A percentile compares a stretch with the other conserved stretches of the same genome.
phyloP scores from a whole-genome alignment of 2,888 invertebrate species.

The Callinectes sapidus region DNA sequence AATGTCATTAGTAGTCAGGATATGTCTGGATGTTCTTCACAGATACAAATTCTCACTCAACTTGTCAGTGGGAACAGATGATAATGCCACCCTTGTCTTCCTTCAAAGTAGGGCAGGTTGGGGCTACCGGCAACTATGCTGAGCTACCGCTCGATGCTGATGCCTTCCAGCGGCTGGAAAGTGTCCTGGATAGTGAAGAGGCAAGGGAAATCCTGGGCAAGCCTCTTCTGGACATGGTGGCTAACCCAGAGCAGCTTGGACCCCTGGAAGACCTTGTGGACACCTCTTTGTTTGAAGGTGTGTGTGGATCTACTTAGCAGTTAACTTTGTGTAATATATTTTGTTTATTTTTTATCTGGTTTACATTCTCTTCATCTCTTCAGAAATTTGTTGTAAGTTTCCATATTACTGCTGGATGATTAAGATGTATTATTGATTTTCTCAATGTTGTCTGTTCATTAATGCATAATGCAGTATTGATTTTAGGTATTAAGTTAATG shows the following conservation, averaged over 20 bases:
- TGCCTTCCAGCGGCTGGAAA: constrained; percentile 67
- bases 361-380: not conserved
- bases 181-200: constrained; percentile 70
- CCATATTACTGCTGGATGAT: no score
- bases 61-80: not conserved
- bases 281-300: constrained; percentile 61
- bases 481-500: no score
- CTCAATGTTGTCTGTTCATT: not conserved
- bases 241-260: constrained; percentile 50
- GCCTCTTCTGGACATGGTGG: constrained; percentile 70
- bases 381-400: no score
- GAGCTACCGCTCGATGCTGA: constrained; percentile 69
- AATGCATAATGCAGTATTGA: no score
- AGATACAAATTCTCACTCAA: not conserved
- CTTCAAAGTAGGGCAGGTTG: constrained; percentile 28
- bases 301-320: not conserved
- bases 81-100: not conserved
- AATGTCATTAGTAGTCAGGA: no score
- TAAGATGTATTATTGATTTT: no score
- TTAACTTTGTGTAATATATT: not conserved
- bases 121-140: constrained; percentile 53
- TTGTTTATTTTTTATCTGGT: not conserved
- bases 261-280: constrained; percentile 60
- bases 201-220: constrained; percentile 67
- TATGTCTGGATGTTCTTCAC: no score